Conservation (phyloP, 1,140 invertebrate species). For the Zaprionus africanus region DNA sequence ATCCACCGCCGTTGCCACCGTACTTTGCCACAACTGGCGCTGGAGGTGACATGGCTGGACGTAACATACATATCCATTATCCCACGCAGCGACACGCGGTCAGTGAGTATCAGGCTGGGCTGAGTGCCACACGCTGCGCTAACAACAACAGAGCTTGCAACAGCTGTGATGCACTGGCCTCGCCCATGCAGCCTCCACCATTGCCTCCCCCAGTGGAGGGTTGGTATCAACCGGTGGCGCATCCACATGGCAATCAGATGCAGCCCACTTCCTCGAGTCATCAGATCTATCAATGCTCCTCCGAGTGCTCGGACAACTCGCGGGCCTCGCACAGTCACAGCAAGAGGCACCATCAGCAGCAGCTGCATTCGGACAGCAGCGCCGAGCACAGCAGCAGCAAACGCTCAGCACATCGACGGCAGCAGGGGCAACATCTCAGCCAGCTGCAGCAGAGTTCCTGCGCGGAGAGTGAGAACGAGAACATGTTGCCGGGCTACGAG, state of each 20-base stretch:
- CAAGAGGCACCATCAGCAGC: constrained; percentile 36
- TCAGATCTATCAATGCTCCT: constrained; percentile 84
- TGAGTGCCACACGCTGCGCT: constrained; percentile 71
- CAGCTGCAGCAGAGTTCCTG: constrained; percentile 53
- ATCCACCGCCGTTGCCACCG: constrained; percentile 78
- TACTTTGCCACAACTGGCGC: constrained; percentile 67
- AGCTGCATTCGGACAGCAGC: constrained; percentile 71
- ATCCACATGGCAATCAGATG: constrained; percentile 59
- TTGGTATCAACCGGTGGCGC: constrained; percentile 77
- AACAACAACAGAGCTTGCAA: constrained; percentile 78
- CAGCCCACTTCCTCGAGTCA: constrained; percentile 68
- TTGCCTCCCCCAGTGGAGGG: constrained; percentile 60
- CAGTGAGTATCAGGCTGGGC: constrained; percentile 79
- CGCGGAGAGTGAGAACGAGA: constrained; percentile 71
- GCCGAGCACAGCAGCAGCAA: constrained; percentile 68
- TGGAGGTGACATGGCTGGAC: constrained; percentile 56
- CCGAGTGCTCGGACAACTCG: constrained; percentile 83
- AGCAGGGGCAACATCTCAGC: constrained; percentile 23
- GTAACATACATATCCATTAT: constrained; percentile 82
- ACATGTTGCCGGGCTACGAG: constrained; percentile 71
- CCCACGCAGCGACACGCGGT: constrained; percentile 75
- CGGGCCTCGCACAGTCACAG: constrained; percentile 70
- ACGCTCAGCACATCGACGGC: constrained; percentile 24
- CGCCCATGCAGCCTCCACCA: constrained; percentile 73
- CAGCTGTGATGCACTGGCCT: constrained; percentile 80